These are phyloP conservation scores for Pseudomyrmex concolor DNA, from an alignment of 1,140 invertebrate species.

Conservation along the genomic window DNA sequence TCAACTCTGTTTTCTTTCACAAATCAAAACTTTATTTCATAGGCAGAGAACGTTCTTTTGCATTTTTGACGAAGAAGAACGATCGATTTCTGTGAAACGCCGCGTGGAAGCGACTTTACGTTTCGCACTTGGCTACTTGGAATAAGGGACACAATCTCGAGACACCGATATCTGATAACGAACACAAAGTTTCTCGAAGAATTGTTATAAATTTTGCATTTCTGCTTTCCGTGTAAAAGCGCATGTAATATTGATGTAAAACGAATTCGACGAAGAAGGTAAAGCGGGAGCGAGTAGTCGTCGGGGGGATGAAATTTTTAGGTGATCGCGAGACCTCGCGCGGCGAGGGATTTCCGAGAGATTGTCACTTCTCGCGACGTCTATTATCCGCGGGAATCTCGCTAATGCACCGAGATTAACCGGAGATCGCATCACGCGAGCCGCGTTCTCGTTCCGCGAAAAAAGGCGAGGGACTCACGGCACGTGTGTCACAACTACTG, in stretches of 20 bases:
- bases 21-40: no score
- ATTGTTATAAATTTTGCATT: constrained; percentile 43
- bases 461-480: constrained; percentile 40
- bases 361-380: constrained; percentile 15
- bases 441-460: constrained; percentile 59
- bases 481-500: neutral
- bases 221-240: neutral
- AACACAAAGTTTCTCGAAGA: constrained; percentile 19
- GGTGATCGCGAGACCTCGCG: constrained; percentile 24
- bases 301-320: constrained; percentile 34
- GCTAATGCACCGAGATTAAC: constrained; percentile 51
- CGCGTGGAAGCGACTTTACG: constrained; percentile 5
- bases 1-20: no score
- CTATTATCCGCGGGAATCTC: constrained; percentile 33
- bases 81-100: neutral
- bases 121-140: no score
- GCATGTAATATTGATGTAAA: neutral
- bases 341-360: constrained; percentile 22
- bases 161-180: constrained; percentile 16
- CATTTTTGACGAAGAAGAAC: no score
- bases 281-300: neutral
- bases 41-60: no score
- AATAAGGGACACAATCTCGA: neutral
- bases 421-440: constrained; percentile 43
- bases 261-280: constrained; percentile 29